Evolutionary conservation across 2,113 vertebrate species (phyloP).

Genomic region (Phocoena phocoena): DNA sequence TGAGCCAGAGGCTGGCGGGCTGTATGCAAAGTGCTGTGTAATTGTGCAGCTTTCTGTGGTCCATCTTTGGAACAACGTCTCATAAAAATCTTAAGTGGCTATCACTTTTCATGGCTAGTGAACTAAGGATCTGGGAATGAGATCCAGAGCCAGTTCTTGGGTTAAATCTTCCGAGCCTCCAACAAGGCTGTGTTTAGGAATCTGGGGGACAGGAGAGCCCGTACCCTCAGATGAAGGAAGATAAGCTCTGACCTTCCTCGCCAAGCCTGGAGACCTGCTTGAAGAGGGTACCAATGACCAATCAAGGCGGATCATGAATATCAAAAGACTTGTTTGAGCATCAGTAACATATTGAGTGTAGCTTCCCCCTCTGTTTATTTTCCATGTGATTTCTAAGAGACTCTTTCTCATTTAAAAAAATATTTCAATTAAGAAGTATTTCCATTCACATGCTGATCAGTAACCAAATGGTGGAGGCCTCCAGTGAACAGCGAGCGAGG

Average conservation of each 20-base stretch:
- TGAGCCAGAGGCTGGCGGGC: conserved; percentile 68
- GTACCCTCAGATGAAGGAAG: conserved; percentile 25
- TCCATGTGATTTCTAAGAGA: conserved; percentile 76
- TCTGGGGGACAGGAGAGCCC: neutral
- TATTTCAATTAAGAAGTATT: conserved; percentile 69
- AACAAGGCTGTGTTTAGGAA: conserved; percentile 74
- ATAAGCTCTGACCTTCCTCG: conserved; percentile 67
- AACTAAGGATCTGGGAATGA: conserved; percentile 81
- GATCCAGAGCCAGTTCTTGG: conserved; percentile 81
- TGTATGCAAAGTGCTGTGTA: conserved; percentile 64
- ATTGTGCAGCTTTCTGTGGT: conserved; percentile 73
- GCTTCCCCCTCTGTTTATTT: conserved; percentile 63
- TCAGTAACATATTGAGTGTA: conserved; percentile 9
- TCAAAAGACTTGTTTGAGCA: conserved; percentile 60
- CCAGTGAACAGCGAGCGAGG: neutral
- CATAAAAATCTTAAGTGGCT: conserved; percentile 80
- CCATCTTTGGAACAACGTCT: conserved; percentile 75
- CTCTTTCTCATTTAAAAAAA: conserved; percentile 73
- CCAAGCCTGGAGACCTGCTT: conserved; percentile 65
- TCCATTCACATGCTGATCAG: conserved; percentile 73
- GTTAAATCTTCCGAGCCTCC: conserved; percentile 77
- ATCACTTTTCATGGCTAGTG: conserved; percentile 84
- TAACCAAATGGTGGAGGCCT: conserved; percentile 63
- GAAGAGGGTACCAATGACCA: conserved; percentile 63
- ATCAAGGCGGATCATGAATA: conserved; percentile 50